phyloP scores from a whole-genome alignment of 1,140 invertebrate genomes.

The Sweltsa coloradensis region DNA sequence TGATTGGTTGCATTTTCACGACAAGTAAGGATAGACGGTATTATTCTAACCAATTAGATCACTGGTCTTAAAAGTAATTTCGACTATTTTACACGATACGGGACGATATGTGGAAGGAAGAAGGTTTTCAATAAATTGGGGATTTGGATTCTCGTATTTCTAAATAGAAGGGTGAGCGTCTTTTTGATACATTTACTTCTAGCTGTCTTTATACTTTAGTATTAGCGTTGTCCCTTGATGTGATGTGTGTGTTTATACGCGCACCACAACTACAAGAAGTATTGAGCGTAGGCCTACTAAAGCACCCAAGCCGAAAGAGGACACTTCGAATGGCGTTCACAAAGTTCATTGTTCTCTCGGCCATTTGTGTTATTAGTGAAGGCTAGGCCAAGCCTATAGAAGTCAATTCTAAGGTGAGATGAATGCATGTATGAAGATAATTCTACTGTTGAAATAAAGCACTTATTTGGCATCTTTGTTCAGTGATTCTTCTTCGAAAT shows the following conservation, averaged over 20 bases:
- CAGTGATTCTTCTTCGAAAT: too few species aligned
- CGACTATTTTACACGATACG: slow-evolving; percentile 24
- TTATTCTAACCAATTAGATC: slow-evolving; percentile 36
- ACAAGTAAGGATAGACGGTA: slow-evolving; percentile 26
- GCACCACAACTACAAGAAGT: slow-evolving; percentile 17
- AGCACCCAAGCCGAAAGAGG: slow-evolving; percentile 28
- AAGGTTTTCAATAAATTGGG: slow-evolving; percentile 25
- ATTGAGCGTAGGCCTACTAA: slow-evolving; percentile 21
- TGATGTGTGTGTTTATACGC: slow-evolving; percentile 3
- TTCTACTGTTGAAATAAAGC: neutral
- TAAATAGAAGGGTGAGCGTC: slow-evolving; percentile 10
- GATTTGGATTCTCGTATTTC: slow-evolving; percentile 19
- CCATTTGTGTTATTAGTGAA: slow-evolving; percentile 11
- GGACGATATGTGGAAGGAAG: slow-evolving; percentile 23
- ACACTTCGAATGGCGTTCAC: slow-evolving; percentile 28
- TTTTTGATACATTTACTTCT: neutral
- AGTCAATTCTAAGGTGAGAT: neutral
- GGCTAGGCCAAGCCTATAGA: too few species aligned
- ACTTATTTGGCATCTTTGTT: too few species aligned
- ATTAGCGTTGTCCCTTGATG: slow-evolving; percentile 1
- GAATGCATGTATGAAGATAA: neutral
- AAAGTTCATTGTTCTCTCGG: slow-evolving; percentile 29
- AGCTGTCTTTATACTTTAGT: slow-evolving; percentile 1
- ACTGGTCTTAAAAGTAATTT: slow-evolving; percentile 23
- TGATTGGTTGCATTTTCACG: slow-evolving; percentile 44